Base-by-base conservation (phyloP, 2,797 vertebrate species). In the Margarornis squamiger region DNA sequence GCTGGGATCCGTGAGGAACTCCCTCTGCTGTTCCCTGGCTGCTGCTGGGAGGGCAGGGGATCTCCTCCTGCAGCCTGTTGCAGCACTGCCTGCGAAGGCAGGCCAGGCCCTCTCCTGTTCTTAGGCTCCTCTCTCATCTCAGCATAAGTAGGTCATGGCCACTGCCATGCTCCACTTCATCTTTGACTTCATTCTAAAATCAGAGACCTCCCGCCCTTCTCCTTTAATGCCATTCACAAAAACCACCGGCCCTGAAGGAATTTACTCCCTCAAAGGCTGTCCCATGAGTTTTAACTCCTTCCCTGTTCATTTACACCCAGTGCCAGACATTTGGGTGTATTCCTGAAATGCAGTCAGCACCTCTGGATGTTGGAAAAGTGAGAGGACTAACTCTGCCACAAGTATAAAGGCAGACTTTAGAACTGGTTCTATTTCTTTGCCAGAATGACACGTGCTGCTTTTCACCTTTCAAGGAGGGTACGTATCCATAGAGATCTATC, bases 161-260 rank as follows among this genome's bases (percentile, higher is more conserved):
- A 70, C 62, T 76, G 95, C 77, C 77, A 79, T 59, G 80, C 86
- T 95, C 77, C 88, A 67, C 88, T 95, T 95, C 86, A 90, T 34
- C 86, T 57, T 10, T 54, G 86, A 90, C 83, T 95, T 63, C 86
- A 77, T 67, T 74, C 86, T 79, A 30, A 52, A 85, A 76, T 46
- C 86, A 55, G 63, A 59, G 77, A 29, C 54, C 67, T 84, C 79
- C 61, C 6, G 0, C 52, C 66, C 70, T 77, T n/a, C 52, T 58
- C 72, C 73, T 46, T 57, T 38, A 86, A 75, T 23, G 55, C 76
- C 89, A 95, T 83, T 92, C 94, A 92, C 34, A 79, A 81, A 92
- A 91, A 36, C 16, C 83, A 73, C 32, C 46, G 48, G 63, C 65
- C 63, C 57, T 46, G 55, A 84, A 91, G 45, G 55, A 62, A 68